A percentile compares a stretch with the other conserved stretches of the same genome.
Evolutionary conservation across 2,888 invertebrate genomes (phyloP).

Genomic region (Cremastinae sp.): DNA sequence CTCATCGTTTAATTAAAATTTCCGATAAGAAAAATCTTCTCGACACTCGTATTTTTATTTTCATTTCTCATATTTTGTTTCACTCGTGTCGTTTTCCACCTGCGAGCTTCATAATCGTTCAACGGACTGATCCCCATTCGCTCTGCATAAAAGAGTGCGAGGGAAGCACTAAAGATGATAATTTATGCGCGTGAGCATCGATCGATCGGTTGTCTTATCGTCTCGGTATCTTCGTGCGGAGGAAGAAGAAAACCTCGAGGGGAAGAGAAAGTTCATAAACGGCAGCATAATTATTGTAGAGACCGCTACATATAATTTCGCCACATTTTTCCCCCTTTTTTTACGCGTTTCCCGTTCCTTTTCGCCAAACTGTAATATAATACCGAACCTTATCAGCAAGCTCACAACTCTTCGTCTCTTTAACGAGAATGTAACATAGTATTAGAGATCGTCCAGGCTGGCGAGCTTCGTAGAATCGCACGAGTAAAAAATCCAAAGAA

Average conservation of each 20-base stretch:
- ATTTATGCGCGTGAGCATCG: conserved; percentile 47
- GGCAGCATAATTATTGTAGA: neutral
- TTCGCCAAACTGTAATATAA: conserved; percentile 54
- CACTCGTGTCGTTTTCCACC: neutral
- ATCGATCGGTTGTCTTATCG: conserved; percentile 54
- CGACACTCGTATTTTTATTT: neutral
- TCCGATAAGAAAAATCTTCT: conserved; percentile 9
- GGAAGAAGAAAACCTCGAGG: neutral
- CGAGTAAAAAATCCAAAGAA: conserved; percentile 4
- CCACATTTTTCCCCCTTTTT: conserved; percentile 20
- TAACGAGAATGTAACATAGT: conserved; percentile 23
- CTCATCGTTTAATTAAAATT: conserved; percentile 2
- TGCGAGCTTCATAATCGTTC: neutral
- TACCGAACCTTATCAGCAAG: conserved; percentile 46
- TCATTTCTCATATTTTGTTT: neutral
- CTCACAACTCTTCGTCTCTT: conserved; percentile 9
- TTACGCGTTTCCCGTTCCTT: conserved; percentile 19
- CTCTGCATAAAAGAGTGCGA: conserved; percentile 1
- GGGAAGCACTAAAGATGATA: conserved; percentile 50
- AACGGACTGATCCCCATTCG: neutral
- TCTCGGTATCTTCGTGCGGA: conserved; percentile 37
- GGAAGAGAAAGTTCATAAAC: conserved; percentile 9
- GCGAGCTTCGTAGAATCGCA: conserved; percentile 30
- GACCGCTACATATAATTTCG: conserved; percentile 33
- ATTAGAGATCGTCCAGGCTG: conserved; percentile 41